Conservation (phyloP, 2,113 vertebrate species). For the Alectura lathami region DNA sequence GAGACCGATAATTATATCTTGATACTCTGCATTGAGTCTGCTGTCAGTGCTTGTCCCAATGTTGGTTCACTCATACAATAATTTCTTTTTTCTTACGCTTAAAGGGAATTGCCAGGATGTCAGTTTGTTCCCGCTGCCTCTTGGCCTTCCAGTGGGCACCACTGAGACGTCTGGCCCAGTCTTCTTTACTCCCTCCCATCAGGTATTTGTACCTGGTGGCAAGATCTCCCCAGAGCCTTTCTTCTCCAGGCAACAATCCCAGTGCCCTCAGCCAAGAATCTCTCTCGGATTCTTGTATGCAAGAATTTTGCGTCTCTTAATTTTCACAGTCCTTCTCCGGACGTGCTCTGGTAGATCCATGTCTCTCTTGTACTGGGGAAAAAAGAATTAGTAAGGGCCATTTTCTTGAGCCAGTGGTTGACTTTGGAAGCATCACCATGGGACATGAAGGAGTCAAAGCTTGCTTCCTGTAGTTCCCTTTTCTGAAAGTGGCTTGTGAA, state of each 20-base stretch:
- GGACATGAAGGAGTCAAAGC: too few relatives aligned
- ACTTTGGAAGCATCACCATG: too few relatives aligned
- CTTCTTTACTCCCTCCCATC: not conserved
- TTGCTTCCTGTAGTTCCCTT: not conserved
- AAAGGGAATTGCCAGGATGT: not conserved
- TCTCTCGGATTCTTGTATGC: not conserved
- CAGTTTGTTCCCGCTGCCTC: accelerated
- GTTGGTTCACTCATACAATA: not conserved
- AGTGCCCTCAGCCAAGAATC: not conserved
- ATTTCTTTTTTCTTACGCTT: accelerated
- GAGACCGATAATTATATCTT: not conserved
- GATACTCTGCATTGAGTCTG: not conserved
- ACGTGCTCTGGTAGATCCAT: not conserved
- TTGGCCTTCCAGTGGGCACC: not conserved
- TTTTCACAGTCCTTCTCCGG: not conserved
- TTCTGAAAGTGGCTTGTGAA: not conserved
- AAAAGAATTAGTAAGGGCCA: not conserved
- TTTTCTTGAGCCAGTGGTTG: not conserved
- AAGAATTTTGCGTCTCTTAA: not conserved
- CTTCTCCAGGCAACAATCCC: not conserved
- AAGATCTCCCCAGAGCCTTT: not conserved
- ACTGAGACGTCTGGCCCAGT: not conserved
- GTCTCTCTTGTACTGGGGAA: not conserved
- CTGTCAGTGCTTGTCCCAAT: not conserved
- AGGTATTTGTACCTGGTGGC: accelerated